Percentiles rank a stretch among this genome's conserved stretches.
Evolutionary conservation across 1,140 invertebrate species (phyloP).

Genomic region (Pseudomyrmex dendroicus): DNA sequence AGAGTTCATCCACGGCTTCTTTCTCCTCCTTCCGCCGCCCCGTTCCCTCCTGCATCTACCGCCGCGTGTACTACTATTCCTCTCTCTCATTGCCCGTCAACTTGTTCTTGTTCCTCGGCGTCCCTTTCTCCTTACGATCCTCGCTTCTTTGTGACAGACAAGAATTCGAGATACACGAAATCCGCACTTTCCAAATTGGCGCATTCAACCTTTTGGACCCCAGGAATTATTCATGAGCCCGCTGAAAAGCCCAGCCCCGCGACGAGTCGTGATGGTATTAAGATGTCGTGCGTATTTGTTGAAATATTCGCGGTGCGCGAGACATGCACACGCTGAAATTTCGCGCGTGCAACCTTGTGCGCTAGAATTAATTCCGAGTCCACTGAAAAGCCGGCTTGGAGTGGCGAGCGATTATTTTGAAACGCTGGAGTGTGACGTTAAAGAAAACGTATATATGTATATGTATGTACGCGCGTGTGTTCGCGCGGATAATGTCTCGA

Average conservation of each 20-base stretch:
- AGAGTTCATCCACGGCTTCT: constrained; percentile 62
- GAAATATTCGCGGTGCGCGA: constrained; percentile 57
- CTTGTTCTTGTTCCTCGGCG: constrained; percentile 63
- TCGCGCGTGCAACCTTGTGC: constrained; percentile 58
- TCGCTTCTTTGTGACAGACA: constrained; percentile 50
- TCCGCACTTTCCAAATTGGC: constrained; percentile 60
- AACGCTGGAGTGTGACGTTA: constrained; percentile 47
- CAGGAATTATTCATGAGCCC: constrained; percentile 57
- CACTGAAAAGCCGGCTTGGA: constrained; percentile 46
- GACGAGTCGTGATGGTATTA: constrained; percentile 58
- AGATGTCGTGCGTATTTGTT: constrained; percentile 59
- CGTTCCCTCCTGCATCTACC: constrained; percentile 15
- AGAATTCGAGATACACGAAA: constrained; percentile 61
- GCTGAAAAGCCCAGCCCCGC: constrained; percentile 51
- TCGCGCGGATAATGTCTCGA: constrained; percentile 47
- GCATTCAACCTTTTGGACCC: constrained; percentile 56
- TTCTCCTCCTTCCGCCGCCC: constrained; percentile 40
- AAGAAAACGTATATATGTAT: constrained; percentile 26
- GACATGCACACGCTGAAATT: constrained; percentile 45
- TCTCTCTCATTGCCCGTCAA: constrained; percentile 18
- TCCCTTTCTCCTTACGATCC: constrained; percentile 39
- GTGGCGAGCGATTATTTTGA: constrained; percentile 50
- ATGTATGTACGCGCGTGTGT: background rate
- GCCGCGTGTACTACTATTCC: background rate
- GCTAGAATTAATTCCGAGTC: constrained; percentile 55